phyloP scores from a whole-genome alignment of 2,797 vertebrate genomes.

The Amniataba percoides region DNA sequence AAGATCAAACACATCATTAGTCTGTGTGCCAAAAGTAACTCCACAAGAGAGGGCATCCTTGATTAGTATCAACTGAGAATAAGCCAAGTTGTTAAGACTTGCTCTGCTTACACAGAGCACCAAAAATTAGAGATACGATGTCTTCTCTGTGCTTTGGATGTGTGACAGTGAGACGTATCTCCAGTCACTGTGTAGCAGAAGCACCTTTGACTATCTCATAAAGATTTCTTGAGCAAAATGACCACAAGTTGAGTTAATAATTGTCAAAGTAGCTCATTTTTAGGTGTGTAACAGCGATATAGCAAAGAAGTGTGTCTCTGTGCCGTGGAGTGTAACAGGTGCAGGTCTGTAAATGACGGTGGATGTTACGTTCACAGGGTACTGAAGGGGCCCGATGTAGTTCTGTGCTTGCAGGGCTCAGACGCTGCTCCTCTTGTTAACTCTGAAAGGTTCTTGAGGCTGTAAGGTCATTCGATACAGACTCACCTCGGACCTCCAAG shows the following conservation, averaged over 20 bases:
- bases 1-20: constrained; percentile 42
- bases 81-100: not conserved
- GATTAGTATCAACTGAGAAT: constrained; percentile 20
- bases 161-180: constrained; percentile 8
- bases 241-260: constrained; percentile 28
- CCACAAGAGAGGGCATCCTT: constrained; percentile 13
- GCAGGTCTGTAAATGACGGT: not conserved
- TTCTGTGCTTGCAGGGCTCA: constrained; percentile 21
- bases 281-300: not conserved
- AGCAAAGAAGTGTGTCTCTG: not conserved
- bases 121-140: not conserved
- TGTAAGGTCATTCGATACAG: not conserved
- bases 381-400: constrained; percentile 2
- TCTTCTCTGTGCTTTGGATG: not conserved
- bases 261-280: not conserved
- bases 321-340: not conserved
- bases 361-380: not conserved
- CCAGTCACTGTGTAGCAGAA: constrained; percentile 12
- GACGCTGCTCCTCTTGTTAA: constrained; percentile 24
- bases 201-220: constrained; percentile 16
- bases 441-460: constrained; percentile 36
- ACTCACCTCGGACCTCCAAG: too few species aligned
- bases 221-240: constrained; percentile 11
- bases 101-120: not conserved
- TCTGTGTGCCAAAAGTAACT: constrained; percentile 29